phyloP scores from a whole-genome alignment of 1,140 invertebrate species.

The Hylyphantes graminicola region DNA sequence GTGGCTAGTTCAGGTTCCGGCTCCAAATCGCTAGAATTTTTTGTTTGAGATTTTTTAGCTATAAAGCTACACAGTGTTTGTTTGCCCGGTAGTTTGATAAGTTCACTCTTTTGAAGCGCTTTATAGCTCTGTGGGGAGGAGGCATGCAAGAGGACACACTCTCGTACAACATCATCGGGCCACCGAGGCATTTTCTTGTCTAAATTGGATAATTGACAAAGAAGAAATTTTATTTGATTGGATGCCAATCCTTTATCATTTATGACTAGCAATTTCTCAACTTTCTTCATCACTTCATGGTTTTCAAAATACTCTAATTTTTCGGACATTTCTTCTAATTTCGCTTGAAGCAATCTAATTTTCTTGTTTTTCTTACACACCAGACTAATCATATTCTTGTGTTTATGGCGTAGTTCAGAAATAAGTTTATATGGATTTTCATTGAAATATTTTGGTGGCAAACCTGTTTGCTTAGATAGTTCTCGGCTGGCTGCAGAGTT shows the following conservation, averaged over 20 bases:
- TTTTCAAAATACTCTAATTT: not conserved
- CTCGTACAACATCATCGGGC: not conserved
- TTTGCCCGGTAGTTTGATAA: not conserved
- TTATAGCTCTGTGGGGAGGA: not conserved
- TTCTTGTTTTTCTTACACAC: not conserved
- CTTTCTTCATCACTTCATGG: not conserved
- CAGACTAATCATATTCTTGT: not conserved
- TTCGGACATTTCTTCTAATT: not conserved
- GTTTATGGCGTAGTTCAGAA: not conserved
- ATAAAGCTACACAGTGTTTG: not conserved
- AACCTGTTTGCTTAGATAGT: no score
- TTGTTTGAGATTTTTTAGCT: no score
- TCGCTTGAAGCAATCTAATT: not conserved
- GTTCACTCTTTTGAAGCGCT: not conserved
- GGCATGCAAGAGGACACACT: slow-evolving; percentile 3
- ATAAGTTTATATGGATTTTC: no score
- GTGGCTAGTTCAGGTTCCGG: no score
- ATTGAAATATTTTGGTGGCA: no score
- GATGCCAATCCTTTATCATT: not conserved
- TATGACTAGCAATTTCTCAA: not conserved
- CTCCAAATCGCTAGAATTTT: no score
- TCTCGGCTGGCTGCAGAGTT: no score
- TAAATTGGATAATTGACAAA: not conserved
- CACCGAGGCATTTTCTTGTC: not conserved
- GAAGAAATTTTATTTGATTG: not conserved